phyloP scores from a whole-genome alignment of 35 echinoderm and acorn worm genomes.

The Holothuria glaberrima region DNA sequence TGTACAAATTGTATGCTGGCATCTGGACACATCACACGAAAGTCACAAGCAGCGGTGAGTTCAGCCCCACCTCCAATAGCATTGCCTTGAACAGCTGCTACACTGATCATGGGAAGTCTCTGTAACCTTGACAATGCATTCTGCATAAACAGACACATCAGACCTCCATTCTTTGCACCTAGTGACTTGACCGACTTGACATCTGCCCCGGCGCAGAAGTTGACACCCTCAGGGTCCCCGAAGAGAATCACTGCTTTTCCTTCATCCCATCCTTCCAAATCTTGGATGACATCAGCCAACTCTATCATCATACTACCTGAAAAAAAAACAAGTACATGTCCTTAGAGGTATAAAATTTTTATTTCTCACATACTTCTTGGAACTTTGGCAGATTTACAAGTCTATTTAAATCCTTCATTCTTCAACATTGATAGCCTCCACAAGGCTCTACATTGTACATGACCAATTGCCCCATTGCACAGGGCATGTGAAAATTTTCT shows the following conservation, averaged over 20 bases:
- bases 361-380: background rate
- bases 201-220: constrained; percentile 88
- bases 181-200: constrained; percentile 40
- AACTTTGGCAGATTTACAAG: too few relatives aligned
- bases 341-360: background rate
- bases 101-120: constrained; percentile 75
- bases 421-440: background rate
- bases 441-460: too few relatives aligned
- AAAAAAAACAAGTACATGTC: background rate
- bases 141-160: constrained; percentile 98
- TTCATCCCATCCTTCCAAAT: constrained; percentile 82
- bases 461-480: too few relatives aligned
- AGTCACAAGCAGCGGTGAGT: constrained; percentile 88
- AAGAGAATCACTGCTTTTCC: constrained; percentile 83
- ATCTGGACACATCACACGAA: constrained; percentile 69
- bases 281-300: constrained; percentile 68
- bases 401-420: background rate
- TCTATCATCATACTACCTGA: constrained; percentile 97
- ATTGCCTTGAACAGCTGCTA: constrained; percentile 74
- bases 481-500: too few relatives aligned
- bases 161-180: constrained; percentile 52
- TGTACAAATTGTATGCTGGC: constrained; percentile 82
- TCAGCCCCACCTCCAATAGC: constrained; percentile 88
- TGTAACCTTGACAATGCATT: constrained; percentile 74
- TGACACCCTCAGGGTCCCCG: constrained; percentile 58